Conservation (phyloP, 2,888 invertebrate species). For the Archips crataeganus region DNA sequence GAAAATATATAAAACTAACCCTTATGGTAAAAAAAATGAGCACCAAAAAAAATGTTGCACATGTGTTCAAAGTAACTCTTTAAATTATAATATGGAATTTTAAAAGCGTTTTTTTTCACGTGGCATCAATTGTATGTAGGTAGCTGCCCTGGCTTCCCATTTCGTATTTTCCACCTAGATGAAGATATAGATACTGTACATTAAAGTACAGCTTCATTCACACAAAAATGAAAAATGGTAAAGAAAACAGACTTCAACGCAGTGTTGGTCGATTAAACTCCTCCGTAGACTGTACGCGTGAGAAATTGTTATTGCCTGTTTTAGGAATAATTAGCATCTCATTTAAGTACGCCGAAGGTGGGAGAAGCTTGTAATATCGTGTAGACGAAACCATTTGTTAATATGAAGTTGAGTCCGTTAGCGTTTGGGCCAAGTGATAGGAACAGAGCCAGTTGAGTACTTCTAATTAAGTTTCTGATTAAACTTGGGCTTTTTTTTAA, state of each 20-base stretch:
- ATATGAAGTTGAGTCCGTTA: conserved; percentile 55
- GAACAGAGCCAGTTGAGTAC: not conserved
- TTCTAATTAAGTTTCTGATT: no score
- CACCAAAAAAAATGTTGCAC: no score
- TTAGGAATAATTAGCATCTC: conserved; percentile 51
- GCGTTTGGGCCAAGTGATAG: conserved; percentile 11
- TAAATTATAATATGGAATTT: no score
- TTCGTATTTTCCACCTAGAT: not conserved
- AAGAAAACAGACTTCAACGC: conserved; percentile 13
- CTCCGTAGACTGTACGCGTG: conserved; percentile 40
- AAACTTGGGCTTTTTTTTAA: no score
- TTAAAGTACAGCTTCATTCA: conserved; percentile 8
- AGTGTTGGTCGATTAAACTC: conserved; percentile 25
- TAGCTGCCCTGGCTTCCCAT: not conserved
- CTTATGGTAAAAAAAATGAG: no score
- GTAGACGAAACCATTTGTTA: conserved; percentile 63
- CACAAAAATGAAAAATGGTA: conserved; percentile 3
- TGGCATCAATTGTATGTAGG: not conserved
- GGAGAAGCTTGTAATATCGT: conserved; percentile 45
- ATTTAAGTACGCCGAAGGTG: conserved; percentile 42
- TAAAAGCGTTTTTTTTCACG: no score
- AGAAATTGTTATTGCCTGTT: conserved; percentile 49
- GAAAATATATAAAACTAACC: no score
- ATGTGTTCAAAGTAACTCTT: no score
- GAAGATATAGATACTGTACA: not conserved